phyloP scores from a whole-genome alignment of 2,113 vertebrate genomes.

The Pipra filicauda region DNA sequence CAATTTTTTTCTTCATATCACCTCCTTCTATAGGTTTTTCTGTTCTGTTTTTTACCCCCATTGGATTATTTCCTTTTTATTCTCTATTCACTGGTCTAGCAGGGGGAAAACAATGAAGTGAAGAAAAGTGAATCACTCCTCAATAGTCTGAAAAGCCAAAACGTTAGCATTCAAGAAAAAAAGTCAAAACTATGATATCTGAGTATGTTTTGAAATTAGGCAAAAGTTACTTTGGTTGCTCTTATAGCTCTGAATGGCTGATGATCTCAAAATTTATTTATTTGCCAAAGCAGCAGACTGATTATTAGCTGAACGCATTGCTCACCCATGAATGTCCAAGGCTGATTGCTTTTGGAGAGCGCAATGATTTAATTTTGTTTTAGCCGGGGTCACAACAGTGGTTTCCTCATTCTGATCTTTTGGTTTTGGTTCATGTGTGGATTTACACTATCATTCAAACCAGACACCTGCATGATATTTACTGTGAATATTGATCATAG shows the following conservation, averaged over 20 bases:
- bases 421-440: neutral
- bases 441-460: neutral
- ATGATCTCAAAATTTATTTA: neutral
- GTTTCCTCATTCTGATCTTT: neutral
- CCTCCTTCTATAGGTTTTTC: neutral
- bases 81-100: neutral
- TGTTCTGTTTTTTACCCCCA: neutral
- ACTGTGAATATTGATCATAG: neutral
- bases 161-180: neutral
- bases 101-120: neutral
- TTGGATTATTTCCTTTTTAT: neutral
- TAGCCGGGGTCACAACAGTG: neutral
- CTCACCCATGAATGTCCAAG: neutral
- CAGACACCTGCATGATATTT: neutral
- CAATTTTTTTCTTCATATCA: neutral
- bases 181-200: neutral
- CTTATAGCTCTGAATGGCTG: neutral
- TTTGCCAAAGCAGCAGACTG: accelerated
- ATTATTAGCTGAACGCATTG: neutral
- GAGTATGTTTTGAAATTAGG: neutral
- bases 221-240: neutral
- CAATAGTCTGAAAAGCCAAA: neutral
- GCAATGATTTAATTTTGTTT: neutral
- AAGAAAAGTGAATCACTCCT: neutral
- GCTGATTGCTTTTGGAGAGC: neutral